Percentiles rank a stretch among this genome's conserved stretches.
Evolutionary conservation across 1,140 invertebrate species (phyloP).

Genomic region (Platorchestia sp.): DNA sequence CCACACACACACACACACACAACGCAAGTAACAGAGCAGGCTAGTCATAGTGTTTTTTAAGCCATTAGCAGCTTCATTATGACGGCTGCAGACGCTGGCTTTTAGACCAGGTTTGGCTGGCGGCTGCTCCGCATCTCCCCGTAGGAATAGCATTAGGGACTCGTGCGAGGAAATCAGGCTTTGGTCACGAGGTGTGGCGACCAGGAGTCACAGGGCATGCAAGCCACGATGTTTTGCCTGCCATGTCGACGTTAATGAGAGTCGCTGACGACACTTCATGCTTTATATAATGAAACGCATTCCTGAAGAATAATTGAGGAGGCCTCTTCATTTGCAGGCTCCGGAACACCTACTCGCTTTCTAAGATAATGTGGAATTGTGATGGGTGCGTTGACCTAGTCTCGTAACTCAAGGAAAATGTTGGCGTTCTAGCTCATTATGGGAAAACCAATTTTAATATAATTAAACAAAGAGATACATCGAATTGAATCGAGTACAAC

Average conservation of each 20-base stretch:
- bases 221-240: not conserved
- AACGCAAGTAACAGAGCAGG: not conserved
- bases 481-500: too few relatives aligned
- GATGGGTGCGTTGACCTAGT: not conserved
- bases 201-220: not conserved
- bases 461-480: too few relatives aligned
- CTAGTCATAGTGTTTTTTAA: slow-evolving; percentile 48
- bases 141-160: slow-evolving; percentile 15
- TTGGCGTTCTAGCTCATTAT: too few relatives aligned
- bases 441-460: too few relatives aligned
- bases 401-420: too few relatives aligned
- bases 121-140: not conserved
- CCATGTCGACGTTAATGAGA: slow-evolving; percentile 44
- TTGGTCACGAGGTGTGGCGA: not conserved
- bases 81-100: slow-evolving; percentile 1
- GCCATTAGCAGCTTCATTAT: slow-evolving; percentile 51
- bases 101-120: not conserved
- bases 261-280: not conserved
- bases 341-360: not conserved
- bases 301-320: not conserved
- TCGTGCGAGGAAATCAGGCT: not conserved
- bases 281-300: slow-evolving; percentile 26
- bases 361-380: not conserved
- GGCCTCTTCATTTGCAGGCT: not conserved
- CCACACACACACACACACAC: not conserved